Evolutionary conservation across 2,113 vertebrate genomes (phyloP).

Genomic region (Felis catus): DNA sequence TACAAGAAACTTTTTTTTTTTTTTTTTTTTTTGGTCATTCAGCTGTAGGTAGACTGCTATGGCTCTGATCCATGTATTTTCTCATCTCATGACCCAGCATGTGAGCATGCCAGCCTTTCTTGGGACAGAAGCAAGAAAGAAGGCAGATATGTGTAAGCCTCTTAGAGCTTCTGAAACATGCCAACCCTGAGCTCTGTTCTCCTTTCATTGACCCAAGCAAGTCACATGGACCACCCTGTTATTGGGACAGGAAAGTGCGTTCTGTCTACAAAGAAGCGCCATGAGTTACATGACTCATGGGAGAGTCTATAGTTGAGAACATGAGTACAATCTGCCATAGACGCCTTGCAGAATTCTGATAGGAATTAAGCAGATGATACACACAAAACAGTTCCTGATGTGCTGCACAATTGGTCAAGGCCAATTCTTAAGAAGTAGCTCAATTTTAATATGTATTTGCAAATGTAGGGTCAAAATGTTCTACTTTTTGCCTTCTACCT

Average conservation of each 20-base stretch:
- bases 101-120: neutral
- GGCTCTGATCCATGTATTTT: neutral
- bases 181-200: neutral
- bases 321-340: neutral
- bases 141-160: neutral
- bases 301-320: neutral
- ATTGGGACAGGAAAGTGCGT: neutral
- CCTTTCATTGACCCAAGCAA: neutral
- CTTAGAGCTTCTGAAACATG: neutral
- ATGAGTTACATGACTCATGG: neutral
- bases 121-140: neutral
- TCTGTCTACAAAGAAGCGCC: neutral
- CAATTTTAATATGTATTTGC: neutral
- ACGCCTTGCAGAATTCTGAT: neutral
- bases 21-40: neutral
- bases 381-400: neutral
- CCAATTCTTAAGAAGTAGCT: neutral
- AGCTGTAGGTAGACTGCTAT: neutral
- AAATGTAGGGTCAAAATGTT: neutral
- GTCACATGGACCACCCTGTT: neutral
- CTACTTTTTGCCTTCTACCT: neutral
- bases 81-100: neutral
- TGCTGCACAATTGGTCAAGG: neutral
- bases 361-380: neutral
- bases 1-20: neutral